These are phyloP conservation scores for Diadema setosum DNA, from an alignment of 35 echinoderm and acorn worm genomes.

Conservation along the genomic window DNA sequence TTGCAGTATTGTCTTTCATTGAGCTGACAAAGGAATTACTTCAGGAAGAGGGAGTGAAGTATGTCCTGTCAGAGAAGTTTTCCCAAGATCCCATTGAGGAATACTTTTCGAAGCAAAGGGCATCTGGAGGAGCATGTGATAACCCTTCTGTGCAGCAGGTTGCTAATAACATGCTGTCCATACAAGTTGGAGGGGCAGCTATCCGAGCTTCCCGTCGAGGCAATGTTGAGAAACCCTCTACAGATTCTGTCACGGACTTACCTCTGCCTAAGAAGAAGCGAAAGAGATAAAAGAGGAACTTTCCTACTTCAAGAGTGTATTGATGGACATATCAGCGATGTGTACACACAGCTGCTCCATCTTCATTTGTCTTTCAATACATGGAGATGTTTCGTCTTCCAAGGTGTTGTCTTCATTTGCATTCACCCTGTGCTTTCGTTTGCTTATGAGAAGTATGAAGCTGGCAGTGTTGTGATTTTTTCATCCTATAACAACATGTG, in stretches of 20 bases:
- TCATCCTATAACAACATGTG: too few species aligned
- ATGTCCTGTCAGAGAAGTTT: slow-evolving; percentile 55
- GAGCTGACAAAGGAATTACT: slow-evolving; percentile 24
- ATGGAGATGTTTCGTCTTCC: too few species aligned
- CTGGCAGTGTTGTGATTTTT: too few species aligned
- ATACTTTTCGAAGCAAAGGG: slow-evolving; percentile 56
- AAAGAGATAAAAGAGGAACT: too few species aligned
- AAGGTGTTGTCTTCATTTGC: background rate
- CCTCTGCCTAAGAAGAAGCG: too few species aligned
- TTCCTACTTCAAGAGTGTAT: background rate
- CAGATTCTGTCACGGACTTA: too few species aligned
- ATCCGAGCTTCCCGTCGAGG: background rate
- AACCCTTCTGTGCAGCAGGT: slow-evolving; percentile 53
- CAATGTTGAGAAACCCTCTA: too few species aligned
- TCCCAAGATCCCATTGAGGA: slow-evolving; percentile 77
- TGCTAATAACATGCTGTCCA: background rate
- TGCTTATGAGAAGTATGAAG: too few species aligned
- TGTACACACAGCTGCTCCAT: too few species aligned
- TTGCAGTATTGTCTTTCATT: slow-evolving; percentile 61
- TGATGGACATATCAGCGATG: too few species aligned
- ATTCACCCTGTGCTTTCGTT: too few species aligned
- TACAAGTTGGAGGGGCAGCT: background rate
- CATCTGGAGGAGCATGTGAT: slow-evolving; percentile 2
- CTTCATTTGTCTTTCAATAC: too few species aligned
- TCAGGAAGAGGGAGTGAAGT: slow-evolving; percentile 18